These are phyloP conservation scores for Trissonchulus sp. DNA, from an alignment of 2,888 invertebrate genomes.

Conservation along the genomic window DNA sequence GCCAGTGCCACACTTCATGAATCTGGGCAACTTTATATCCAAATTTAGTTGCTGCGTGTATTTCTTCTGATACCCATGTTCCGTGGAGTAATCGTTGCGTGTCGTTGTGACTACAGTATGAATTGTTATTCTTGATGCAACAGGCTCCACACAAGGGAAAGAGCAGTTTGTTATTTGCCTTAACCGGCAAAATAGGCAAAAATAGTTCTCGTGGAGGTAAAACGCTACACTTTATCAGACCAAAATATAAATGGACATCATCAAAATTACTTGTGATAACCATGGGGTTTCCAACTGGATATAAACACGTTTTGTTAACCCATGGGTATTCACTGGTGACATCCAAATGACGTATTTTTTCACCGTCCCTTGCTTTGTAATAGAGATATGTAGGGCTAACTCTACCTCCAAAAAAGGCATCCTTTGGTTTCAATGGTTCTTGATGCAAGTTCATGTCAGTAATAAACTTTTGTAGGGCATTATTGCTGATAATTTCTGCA, in stretches of 20 bases:
- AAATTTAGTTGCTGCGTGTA: background rate
- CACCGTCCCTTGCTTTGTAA: slow-evolving; percentile 34
- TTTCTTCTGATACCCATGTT: slow-evolving; percentile 7
- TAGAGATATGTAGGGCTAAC: slow-evolving; percentile 42
- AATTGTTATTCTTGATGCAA: slow-evolving; percentile 38
- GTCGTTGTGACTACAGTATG: background rate
- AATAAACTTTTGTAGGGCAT: background rate
- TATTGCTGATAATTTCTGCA: background rate
- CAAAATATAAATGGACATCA: slow-evolving; percentile 28
- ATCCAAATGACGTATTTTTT: slow-evolving; percentile 41
- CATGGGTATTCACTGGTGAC: slow-evolving; percentile 44
- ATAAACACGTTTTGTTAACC: slow-evolving; percentile 39
- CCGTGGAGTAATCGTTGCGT: background rate
- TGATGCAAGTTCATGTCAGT: background rate
- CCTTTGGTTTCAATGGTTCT: background rate
- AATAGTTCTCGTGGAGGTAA: slow-evolving; percentile 42
- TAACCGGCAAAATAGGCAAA: slow-evolving; percentile 44
- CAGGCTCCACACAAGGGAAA: slow-evolving; percentile 45
- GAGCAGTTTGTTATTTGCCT: slow-evolving; percentile 38
- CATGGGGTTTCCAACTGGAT: slow-evolving; percentile 36
- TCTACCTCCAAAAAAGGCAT: slow-evolving; percentile 44
- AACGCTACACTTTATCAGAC: slow-evolving; percentile 42
- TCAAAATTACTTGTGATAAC: slow-evolving; percentile 29
- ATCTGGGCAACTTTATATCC: slow-evolving; percentile 11
- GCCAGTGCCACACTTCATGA: slow-evolving; percentile 16